A percentile compares a stretch with the other conserved stretches of the same genome.
phyloP scores from a whole-genome alignment of 2,113 vertebrate species.

The Macrotis lagotis region DNA sequence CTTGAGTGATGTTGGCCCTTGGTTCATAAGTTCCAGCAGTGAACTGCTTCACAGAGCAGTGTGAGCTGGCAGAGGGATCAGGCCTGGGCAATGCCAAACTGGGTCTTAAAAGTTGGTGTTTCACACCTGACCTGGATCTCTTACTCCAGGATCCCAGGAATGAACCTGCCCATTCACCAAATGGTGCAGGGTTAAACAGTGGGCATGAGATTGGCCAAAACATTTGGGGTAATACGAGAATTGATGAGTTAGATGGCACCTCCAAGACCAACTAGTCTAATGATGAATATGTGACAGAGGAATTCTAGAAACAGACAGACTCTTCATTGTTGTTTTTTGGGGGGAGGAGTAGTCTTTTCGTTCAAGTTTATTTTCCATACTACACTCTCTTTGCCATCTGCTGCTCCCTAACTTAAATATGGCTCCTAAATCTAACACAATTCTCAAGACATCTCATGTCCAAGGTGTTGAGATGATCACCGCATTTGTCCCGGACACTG shows the following conservation, averaged over 20 bases:
- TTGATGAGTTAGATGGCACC: neutral
- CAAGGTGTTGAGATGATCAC: neutral
- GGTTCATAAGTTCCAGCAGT: constrained; percentile 50
- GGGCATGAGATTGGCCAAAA: constrained; percentile 37
- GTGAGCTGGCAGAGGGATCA: constrained; percentile 75
- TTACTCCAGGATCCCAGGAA: constrained; percentile 42
- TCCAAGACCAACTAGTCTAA: neutral
- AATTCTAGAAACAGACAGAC: neutral
- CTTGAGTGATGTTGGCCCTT: constrained; percentile 33
- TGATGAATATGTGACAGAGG: neutral
- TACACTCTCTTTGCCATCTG: neutral
- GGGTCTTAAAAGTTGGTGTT: constrained; percentile 63
- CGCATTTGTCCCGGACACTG: neutral
- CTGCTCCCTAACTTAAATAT: neutral
- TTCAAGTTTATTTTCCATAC: neutral
- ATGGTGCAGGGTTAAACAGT: constrained; percentile 77
- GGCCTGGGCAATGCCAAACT: constrained; percentile 66
- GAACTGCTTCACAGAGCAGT: constrained; percentile 45
- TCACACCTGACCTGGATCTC: neutral
- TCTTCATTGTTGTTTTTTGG: neutral
- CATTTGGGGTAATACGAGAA: neutral
- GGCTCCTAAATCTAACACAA: neutral
- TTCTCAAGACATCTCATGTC: neutral
- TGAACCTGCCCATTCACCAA: constrained; percentile 65
- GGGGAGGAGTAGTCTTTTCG: neutral